Evolutionary conservation across 1,140 invertebrate species (phyloP), one percentile per base, ranked within the genome.

Genomic region (Harlomillsia oculata): DNA sequence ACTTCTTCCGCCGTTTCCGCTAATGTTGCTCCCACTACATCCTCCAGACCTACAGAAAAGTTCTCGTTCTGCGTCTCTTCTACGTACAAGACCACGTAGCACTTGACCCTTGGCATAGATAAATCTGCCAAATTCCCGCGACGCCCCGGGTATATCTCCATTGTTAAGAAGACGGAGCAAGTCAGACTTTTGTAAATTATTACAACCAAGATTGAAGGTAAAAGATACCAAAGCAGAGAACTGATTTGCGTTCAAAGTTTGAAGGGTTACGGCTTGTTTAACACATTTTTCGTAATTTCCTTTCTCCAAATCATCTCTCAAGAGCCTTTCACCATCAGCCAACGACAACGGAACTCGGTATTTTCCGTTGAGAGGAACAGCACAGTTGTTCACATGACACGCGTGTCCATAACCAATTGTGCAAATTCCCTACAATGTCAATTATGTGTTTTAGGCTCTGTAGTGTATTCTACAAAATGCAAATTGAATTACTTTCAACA

Each of bases 341-440:
- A 36, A 28, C 16, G 59, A 41, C n/a, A 61, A 32, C 20, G 59
- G 59, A n/a, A 41, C 32, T 6, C 8, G 21, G 43, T 61, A 61
- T 30, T 43, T 16, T 29, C 59, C 59, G 26, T 61, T 61, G 5
- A 61, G 41, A 6, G 59, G 59, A 29, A 61, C 36, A 13, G 14
- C 20, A 25, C 59, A 61, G 25, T 56, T 36, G 43, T 32, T 54
- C 8, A 46, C 59, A 20, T 56, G 52, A n/a, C 59, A 61, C 4
- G 59, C 59, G 23, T 61, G 59, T 3, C 59, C 59, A 36, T 61
- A 61, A 8, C 59, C 59, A 21, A 61, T 61, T 2, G 59, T 60
- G 25, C 34, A 32, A 14, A 60, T 60, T 1, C 58, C 57, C 28
- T 51, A 23, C 3, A 30, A 51, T 5, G 32, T 29, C 9, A 45